phyloP scores from a whole-genome alignment of 2,888 invertebrate species.

The Trachelus tabidus region DNA sequence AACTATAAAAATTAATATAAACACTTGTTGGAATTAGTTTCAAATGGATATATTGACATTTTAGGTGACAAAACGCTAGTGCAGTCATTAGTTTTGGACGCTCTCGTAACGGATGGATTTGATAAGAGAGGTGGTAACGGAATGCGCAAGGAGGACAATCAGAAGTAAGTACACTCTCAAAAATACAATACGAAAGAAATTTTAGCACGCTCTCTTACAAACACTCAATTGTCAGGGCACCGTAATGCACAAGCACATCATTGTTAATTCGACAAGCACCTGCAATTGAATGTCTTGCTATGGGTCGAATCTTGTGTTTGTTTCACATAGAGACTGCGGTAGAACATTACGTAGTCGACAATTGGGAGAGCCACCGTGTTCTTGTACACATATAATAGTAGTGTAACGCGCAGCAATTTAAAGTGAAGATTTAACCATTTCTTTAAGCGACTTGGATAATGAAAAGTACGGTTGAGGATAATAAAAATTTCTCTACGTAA shows the following conservation, averaged over 20 bases:
- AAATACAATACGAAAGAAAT: no score
- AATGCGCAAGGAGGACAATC: conserved; percentile 64
- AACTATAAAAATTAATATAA: no score
- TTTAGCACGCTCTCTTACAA: not conserved
- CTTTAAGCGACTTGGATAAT: no score
- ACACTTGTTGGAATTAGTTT: no score
- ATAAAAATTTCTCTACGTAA: no score
- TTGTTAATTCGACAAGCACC: conserved; percentile 1
- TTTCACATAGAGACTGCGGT: no score
- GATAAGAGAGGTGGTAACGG: conserved; percentile 73
- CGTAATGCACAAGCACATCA: conserved; percentile 17
- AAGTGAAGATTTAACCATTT: no score
- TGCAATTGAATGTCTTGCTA: conserved; percentile 3
- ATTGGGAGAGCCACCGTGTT: no score
- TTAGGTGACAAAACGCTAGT: conserved; percentile 91
- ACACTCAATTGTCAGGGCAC: conserved; percentile 11
- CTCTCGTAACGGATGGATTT: conserved; percentile 88
- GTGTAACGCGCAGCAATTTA: no score
- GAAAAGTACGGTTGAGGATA: no score
- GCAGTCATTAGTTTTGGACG: conserved; percentile 90
- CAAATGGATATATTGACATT: conserved; percentile 39
- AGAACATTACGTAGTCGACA: no score
- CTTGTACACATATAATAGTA: no score
- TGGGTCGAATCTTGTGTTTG: not conserved
- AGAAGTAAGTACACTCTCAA: conserved; percentile 73